phyloP scores from a whole-genome alignment of 2,797 vertebrate genomes.

The Hypotaenidia okinawae region DNA sequence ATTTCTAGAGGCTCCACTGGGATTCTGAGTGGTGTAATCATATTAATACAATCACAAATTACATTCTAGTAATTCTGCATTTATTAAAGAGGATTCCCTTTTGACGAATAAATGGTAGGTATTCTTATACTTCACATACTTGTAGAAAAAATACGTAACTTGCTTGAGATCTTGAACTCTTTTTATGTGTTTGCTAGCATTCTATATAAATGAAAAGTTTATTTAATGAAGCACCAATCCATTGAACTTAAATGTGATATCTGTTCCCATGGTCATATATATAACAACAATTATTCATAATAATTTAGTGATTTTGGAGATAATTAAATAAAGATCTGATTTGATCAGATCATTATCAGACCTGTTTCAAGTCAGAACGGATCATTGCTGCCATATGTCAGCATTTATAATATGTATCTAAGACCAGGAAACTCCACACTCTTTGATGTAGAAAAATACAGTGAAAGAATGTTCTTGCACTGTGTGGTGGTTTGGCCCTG shows the following conservation, averaged over 20 bases:
- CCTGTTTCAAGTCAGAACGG: background rate
- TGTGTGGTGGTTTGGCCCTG: background rate
- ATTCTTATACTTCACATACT: background rate
- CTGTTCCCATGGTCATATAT: background rate
- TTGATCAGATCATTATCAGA: background rate
- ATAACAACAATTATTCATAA: background rate
- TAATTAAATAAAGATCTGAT: background rate
- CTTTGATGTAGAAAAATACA: background rate
- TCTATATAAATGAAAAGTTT: background rate
- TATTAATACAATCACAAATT: slow-evolving; percentile 58
- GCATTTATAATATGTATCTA: background rate
- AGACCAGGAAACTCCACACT: background rate
- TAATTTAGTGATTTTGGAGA: background rate
- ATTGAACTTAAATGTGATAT: background rate
- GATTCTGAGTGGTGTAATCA: slow-evolving; percentile 50
- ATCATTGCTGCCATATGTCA: background rate
- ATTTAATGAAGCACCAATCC: background rate
- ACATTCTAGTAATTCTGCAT: slow-evolving; percentile 38
- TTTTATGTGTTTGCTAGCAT: background rate
- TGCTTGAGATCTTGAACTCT: background rate
- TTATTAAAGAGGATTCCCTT: slow-evolving; percentile 52
- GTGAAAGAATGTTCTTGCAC: background rate
- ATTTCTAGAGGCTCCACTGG: slow-evolving; percentile 28
- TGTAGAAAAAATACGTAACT: background rate
- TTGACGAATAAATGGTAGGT: slow-evolving; percentile 12